These are phyloP conservation scores for Hypercompe scribonia DNA, from an alignment of 2,888 invertebrate genomes.

Conservation along the genomic window DNA sequence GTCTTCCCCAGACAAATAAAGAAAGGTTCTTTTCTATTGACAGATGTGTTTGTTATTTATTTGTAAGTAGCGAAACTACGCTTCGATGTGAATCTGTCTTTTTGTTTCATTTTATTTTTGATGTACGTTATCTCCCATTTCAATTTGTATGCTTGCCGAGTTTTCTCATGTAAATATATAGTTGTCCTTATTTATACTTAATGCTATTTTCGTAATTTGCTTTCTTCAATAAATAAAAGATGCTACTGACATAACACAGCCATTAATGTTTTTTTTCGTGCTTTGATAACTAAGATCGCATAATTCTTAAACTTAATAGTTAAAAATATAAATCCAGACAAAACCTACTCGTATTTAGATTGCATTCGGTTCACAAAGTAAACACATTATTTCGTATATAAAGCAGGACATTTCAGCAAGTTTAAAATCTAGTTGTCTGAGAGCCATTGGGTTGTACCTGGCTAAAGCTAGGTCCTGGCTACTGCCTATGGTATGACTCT, in stretches of 20 bases:
- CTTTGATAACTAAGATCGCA: neutral
- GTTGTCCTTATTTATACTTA: neutral
- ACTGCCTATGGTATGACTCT: slow-evolving; percentile 78
- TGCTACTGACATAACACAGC: too few species aligned
- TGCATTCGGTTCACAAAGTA: slow-evolving; percentile 16
- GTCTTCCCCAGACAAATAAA: slow-evolving; percentile 1
- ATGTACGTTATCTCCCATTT: neutral
- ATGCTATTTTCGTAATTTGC: neutral
- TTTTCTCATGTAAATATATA: neutral
- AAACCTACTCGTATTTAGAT: neutral
- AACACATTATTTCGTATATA: slow-evolving; percentile 49
- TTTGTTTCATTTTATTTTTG: neutral
- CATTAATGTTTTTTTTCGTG: too few species aligned
- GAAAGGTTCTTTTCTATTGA: neutral
- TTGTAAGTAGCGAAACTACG: neutral
- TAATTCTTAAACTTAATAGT: neutral
- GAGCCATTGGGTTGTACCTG: slow-evolving; percentile 55
- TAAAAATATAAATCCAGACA: neutral
- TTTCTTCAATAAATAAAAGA: neutral
- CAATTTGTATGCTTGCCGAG: neutral
- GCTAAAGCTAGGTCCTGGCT: slow-evolving; percentile 65
- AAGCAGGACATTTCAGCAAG: slow-evolving; percentile 52
- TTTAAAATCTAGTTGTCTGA: slow-evolving; percentile 61
- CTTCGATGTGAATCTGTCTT: neutral
- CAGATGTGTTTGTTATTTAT: neutral